Evolutionary conservation across 2,888 invertebrate genomes (phyloP).

Genomic region (Drosophila mayaguana): DNA sequence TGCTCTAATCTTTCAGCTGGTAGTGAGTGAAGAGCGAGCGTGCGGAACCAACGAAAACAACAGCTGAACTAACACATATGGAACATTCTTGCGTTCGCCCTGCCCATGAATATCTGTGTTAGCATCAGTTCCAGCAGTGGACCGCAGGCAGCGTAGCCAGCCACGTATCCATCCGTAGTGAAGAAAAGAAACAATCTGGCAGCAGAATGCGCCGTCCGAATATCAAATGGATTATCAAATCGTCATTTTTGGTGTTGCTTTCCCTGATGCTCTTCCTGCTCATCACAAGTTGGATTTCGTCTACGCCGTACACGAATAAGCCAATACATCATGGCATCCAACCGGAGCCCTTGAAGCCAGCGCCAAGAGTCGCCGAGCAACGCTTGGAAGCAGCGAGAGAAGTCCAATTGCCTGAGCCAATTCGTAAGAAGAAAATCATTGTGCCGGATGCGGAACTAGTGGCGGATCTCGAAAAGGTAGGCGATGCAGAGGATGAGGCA

Average conservation of each 20-base stretch:
- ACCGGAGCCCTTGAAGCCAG: slow-evolving; percentile 25
- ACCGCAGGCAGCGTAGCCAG: slow-evolving; percentile 29
- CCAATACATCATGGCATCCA: slow-evolving; percentile 59
- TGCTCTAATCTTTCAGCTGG: slow-evolving; percentile 40
- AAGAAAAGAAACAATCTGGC: background rate
- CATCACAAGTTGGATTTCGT: slow-evolving; percentile 81
- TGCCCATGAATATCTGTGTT: slow-evolving; percentile 26
- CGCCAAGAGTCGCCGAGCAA: slow-evolving; percentile 9
- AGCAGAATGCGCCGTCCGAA: slow-evolving; percentile 82
- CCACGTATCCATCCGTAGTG: slow-evolving; percentile 44
- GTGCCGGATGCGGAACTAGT: background rate
- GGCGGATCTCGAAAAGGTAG: slow-evolving; percentile 13
- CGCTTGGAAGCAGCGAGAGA: slow-evolving; percentile 15
- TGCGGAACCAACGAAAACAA: background rate
- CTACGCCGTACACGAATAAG: slow-evolving; percentile 79
- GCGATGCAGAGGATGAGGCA: slow-evolving; percentile 20
- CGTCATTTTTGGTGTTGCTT: slow-evolving; percentile 71
- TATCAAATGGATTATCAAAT: slow-evolving; percentile 82
- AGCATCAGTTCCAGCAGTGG: slow-evolving; percentile 32
- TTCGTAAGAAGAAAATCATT: slow-evolving; percentile 21
- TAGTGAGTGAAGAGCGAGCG: slow-evolving; percentile 30
- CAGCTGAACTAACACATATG: slow-evolving; percentile 55
- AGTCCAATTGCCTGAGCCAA: slow-evolving; percentile 20
- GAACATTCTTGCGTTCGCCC: background rate
- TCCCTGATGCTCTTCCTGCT: slow-evolving; percentile 78